Conservation (phyloP, 2,888 invertebrate species). For the Oscheius myriophilus region DNA sequence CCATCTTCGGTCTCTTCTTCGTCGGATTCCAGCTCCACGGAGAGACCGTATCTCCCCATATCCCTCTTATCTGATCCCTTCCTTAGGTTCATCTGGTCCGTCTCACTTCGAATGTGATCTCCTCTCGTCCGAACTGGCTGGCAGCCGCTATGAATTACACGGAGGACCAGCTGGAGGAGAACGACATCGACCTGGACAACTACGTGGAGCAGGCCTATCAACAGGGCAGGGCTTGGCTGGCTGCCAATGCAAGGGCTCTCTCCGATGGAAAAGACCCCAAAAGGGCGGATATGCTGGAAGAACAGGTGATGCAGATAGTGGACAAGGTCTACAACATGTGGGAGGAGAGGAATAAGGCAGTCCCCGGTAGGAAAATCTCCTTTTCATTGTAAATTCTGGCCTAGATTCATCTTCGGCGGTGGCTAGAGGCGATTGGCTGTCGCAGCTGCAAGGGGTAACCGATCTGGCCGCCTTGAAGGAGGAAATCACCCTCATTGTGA, state of each 20-base stretch:
- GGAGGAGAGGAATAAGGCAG: slow-evolving; percentile 53
- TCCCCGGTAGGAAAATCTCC: slow-evolving; percentile 2
- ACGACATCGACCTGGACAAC: slow-evolving; percentile 66
- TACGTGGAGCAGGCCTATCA: slow-evolving; percentile 69
- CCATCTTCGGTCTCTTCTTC: slow-evolving; percentile 59
- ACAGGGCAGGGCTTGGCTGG: slow-evolving; percentile 67
- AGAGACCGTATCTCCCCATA: slow-evolving; percentile 52
- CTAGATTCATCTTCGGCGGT: slow-evolving; percentile 27
- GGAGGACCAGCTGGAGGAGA: slow-evolving; percentile 63
- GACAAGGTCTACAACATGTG: slow-evolving; percentile 68
- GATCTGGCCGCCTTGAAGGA: slow-evolving; percentile 64
- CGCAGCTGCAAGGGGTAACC: slow-evolving; percentile 62
- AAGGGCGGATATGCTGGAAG: slow-evolving; percentile 69
- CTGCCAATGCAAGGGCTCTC: slow-evolving; percentile 64
- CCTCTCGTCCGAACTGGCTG: slow-evolving; percentile 67
- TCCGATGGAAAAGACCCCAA: slow-evolving; percentile 63
- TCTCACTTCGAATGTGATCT: slow-evolving; percentile 58
- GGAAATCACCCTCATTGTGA: slow-evolving; percentile 65
- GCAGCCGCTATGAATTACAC: slow-evolving; percentile 67
- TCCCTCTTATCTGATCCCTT: neutral
- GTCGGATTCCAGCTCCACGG: slow-evolving; percentile 65
- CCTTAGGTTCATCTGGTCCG: slow-evolving; percentile 60
- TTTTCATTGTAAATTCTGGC: neutral
- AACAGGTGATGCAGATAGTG: slow-evolving; percentile 68
- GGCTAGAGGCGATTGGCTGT: slow-evolving; percentile 51